A percentile compares a stretch with the other conserved stretches of the same genome.
Evolutionary conservation across 2,888 invertebrate species (phyloP).

Genomic region (Noctuana brunneofusca): DNA sequence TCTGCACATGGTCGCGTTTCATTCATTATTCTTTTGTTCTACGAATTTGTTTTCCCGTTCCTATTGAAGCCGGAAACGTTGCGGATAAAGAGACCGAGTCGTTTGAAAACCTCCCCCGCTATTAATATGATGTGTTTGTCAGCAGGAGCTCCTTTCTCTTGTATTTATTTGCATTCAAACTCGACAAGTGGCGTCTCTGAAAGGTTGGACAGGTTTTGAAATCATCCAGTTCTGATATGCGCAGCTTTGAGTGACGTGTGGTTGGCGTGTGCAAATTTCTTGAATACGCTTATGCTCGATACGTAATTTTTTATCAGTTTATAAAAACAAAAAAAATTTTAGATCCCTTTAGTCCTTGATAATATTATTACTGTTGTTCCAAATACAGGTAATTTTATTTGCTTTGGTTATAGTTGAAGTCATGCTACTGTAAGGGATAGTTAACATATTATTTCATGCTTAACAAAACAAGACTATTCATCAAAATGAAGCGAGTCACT

Average conservation of each 20-base stretch:
- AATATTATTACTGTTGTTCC: too few relatives aligned
- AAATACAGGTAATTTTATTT: not conserved
- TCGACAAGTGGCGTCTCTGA: conserved; percentile 45
- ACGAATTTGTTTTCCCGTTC: conserved; percentile 35
- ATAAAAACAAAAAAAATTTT: not conserved
- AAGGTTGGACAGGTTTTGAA: conserved; percentile 49
- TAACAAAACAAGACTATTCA: too few relatives aligned
- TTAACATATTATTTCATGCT: too few relatives aligned
- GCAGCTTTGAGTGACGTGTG: conserved; percentile 24
- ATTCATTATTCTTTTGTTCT: conserved; percentile 36
- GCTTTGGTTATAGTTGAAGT: not conserved
- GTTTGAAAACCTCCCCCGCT: conserved; percentile 38
- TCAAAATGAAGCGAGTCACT: too few relatives aligned
- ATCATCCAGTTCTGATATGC: conserved; percentile 31
- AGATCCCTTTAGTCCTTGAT: too few relatives aligned
- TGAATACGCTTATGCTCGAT: conserved; percentile 51
- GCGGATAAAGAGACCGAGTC: conserved; percentile 26
- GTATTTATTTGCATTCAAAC: conserved; percentile 44
- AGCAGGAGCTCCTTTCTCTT: conserved; percentile 44
- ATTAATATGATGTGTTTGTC: conserved; percentile 43
- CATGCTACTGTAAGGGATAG: not conserved
- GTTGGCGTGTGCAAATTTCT: conserved; percentile 26
- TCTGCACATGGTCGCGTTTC: conserved; percentile 51
- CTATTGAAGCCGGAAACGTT: conserved; percentile 39
- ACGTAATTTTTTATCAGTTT: not conserved